Evolutionary conservation across 2,888 invertebrate genomes (phyloP).

Genomic region (Hypolimnas misippus): DNA sequence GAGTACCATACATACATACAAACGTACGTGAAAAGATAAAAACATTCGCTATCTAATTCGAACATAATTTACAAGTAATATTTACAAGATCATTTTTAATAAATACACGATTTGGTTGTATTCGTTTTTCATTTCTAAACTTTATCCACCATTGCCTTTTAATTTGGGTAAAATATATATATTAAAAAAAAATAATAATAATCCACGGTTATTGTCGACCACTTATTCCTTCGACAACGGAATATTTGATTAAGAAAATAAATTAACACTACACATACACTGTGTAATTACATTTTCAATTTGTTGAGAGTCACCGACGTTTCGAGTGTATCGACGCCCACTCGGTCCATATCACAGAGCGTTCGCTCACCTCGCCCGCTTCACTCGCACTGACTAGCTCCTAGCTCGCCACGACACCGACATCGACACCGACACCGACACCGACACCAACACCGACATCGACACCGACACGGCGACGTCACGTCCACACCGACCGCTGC

Average conservation of each 20-base stretch:
- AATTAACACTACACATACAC: slow-evolving; percentile 55
- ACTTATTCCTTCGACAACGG: slow-evolving; percentile 46
- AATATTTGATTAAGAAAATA: slow-evolving; percentile 39
- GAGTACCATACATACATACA: slow-evolving; percentile 48
- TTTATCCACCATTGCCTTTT: slow-evolving; percentile 41
- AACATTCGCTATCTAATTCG: slow-evolving; percentile 75
- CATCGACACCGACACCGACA: slow-evolving; percentile 24
- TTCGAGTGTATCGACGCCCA: slow-evolving; percentile 17
- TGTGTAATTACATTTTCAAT: slow-evolving; percentile 49
- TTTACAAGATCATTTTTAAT: slow-evolving; percentile 70
- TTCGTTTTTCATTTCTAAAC: slow-evolving; percentile 42
- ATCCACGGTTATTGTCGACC: slow-evolving; percentile 67
- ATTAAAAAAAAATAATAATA: slow-evolving; percentile 42
- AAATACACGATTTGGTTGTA: slow-evolving; percentile 79
- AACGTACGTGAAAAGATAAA: slow-evolving; percentile 40
- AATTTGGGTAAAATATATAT: slow-evolving; percentile 37
- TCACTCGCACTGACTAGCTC: slow-evolving; percentile 66
- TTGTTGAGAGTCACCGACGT: slow-evolving; percentile 53
- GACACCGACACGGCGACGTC: slow-evolving; percentile 25
- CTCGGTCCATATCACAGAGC: slow-evolving; percentile 67
- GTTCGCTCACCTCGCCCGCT: slow-evolving; percentile 43
- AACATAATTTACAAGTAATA: slow-evolving; percentile 74
- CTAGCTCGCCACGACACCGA: neutral
- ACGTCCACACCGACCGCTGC: slow-evolving; percentile 14
- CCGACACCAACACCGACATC: slow-evolving; percentile 2